Evolutionary conservation across 1,140 invertebrate genomes (phyloP), one percentile per base, ranked within the genome.

Genomic region (Aphis gossypii): DNA sequence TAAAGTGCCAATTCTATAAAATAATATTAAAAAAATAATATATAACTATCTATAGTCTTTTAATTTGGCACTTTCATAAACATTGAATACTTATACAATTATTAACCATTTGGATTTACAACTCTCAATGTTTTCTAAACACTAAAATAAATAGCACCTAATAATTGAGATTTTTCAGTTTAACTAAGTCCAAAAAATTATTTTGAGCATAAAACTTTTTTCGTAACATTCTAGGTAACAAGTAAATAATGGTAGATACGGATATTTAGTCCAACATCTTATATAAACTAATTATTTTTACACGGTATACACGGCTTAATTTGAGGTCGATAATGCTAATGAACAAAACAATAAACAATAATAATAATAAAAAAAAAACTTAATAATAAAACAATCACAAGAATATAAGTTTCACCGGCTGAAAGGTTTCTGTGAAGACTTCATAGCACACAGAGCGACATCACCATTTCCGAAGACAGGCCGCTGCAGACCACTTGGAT

Each of bases 401-500:
- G 9, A 44, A 44, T 41, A 44, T 41, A 44, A 68, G 11, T 41
- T 90, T 90, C 56, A 44, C 54, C n/a, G 35, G n/a, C 46, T 35
- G 87, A 38, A 30, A 35, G 21, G 21, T 6, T 89, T 44, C 38
- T 68, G 38, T 11, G 38, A 60, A 44, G 88, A 54, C 7, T 60
- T 21, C 18, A 25, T 6, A 20, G 38, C 88, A 9, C 46, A 23
- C 68, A 76, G 46, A 48, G 68, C 18, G 44, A 82, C 82, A 86
- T 93, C 82, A 93, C 92, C 92, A 93, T 93, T 93, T 93, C 21
- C 92, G 92, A n/a, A 93, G 91, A 92, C 48, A 92, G 35, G 76
- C 44, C 23, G 76, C 41, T 11, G 76, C 82, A 41, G 92, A 83
- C 92, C 92, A 93, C 44, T 83, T 93, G 35, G 76, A 93, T 14